phyloP scores from a whole-genome alignment of 2,797 vertebrate species.

The Toxotes lorentzi region DNA sequence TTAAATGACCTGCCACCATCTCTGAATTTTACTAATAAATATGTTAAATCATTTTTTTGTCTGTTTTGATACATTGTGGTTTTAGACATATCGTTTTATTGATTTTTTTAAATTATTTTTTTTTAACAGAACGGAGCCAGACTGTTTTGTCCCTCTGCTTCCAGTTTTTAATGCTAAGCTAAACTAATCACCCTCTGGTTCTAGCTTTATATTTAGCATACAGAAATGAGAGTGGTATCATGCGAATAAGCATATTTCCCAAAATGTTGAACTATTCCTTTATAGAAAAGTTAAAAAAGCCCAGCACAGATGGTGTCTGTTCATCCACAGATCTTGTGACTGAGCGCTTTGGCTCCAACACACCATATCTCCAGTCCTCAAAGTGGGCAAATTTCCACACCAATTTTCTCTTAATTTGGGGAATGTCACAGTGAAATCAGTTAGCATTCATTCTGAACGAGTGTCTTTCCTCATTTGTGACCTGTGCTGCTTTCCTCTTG shows the following conservation, averaged over 20 bases:
- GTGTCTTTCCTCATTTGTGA: conserved; percentile 40
- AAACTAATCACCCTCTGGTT: not conserved
- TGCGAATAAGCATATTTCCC: not conserved
- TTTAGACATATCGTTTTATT: not conserved
- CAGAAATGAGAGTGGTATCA: not conserved
- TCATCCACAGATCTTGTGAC: conserved; percentile 52
- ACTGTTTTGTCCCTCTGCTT: not conserved
- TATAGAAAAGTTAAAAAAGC: too few relatives aligned
- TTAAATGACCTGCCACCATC: not conserved
- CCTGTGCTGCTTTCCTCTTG: conserved; percentile 15
- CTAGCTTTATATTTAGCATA: not conserved
- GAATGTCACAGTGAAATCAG: conserved; percentile 45
- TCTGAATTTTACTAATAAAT: not conserved
- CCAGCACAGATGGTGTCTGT: conserved; percentile 21
- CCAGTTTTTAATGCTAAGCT: not conserved
- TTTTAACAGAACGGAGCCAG: not conserved
- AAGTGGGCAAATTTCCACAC: conserved; percentile 38
- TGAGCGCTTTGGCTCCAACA: conserved; percentile 31
- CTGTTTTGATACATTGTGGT: not conserved
- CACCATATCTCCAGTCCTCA: not conserved
- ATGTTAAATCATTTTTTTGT: not conserved
- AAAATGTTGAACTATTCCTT: not conserved
- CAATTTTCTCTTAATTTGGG: conserved; percentile 34
- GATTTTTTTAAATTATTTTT: not conserved
- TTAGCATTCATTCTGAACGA: conserved; percentile 39